Percentiles rank a stretch among this genome's conserved stretches.
Evolutionary conservation across 2,113 vertebrate species (phyloP).

Genomic region (Centrocercus urophasianus): DNA sequence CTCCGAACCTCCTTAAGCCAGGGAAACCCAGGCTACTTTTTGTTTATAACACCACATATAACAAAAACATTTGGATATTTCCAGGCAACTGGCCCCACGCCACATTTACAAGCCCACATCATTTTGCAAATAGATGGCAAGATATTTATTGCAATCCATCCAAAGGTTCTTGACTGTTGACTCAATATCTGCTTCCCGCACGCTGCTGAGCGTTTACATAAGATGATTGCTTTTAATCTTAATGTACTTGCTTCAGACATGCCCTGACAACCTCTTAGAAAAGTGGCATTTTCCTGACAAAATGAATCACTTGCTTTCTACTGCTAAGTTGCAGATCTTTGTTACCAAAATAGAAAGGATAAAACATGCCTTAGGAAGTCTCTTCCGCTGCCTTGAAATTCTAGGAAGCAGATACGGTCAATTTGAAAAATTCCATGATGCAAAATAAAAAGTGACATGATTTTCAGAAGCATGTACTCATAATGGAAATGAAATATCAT

Average conservation of each 20-base stretch:
- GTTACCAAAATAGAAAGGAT: constrained; percentile 33
- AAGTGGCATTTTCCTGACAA: constrained; percentile 54
- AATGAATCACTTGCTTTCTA: constrained; percentile 51
- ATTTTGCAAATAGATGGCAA: not conserved
- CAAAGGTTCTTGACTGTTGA: not conserved
- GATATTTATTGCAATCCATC: not conserved
- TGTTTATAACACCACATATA: not conserved
- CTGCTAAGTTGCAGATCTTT: constrained; percentile 35
- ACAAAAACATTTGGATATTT: accelerated
- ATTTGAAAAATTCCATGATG: constrained; percentile 2
- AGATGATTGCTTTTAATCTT: constrained; percentile 15
- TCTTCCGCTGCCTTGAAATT: not conserved
- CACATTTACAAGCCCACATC: not conserved
- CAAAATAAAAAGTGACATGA: not conserved
- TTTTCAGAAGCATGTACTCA: not conserved
- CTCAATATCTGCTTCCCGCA: not conserved
- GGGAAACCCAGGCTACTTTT: not conserved
- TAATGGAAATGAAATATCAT: not conserved
- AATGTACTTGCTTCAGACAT: constrained; percentile 24
- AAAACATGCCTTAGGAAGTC: constrained; percentile 46
- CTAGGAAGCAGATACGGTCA: not conserved
- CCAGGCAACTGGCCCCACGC: not conserved
- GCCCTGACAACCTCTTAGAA: constrained; percentile 12
- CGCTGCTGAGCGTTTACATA: not conserved
- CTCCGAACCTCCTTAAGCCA: not conserved